phyloP scores from a whole-genome alignment of 2,797 vertebrate genomes.

The Phoebastria nigripes region DNA sequence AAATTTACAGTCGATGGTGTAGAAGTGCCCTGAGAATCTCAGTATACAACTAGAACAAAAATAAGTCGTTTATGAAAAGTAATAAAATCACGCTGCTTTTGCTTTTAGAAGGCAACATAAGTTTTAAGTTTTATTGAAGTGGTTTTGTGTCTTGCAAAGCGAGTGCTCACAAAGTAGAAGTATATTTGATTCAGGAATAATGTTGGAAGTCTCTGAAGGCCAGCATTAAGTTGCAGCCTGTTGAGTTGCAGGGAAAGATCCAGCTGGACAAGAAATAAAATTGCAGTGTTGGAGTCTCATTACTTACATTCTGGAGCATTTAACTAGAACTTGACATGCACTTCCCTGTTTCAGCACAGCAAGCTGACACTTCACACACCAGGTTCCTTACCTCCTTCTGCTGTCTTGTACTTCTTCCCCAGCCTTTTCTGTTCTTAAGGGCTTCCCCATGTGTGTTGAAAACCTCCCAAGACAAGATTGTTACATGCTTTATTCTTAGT shows the following conservation, averaged over 20 bases:
- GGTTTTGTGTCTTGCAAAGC: neutral
- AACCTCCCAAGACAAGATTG: neutral
- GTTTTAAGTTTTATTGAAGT: neutral
- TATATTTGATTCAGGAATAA: neutral
- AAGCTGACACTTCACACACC: neutral
- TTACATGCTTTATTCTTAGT: neutral
- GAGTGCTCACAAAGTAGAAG: neutral
- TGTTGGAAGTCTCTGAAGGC: neutral
- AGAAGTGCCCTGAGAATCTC: neutral
- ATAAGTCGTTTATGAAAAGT: neutral
- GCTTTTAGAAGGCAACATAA: neutral
- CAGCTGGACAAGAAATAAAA: neutral
- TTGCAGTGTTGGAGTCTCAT: neutral
- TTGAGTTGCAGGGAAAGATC: neutral
- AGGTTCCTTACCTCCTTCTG: neutral
- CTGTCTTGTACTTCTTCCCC: neutral
- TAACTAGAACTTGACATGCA: neutral
- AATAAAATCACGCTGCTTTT: neutral
- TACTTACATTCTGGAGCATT: neutral
- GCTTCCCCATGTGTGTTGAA: neutral
- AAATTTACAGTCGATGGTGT: neutral
- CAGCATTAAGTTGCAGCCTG: neutral
- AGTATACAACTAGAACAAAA: neutral
- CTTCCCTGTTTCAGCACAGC: neutral
- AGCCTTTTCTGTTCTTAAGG: neutral